phyloP scores from a whole-genome alignment of 1,140 invertebrate species.

The Vanessa atalanta region DNA sequence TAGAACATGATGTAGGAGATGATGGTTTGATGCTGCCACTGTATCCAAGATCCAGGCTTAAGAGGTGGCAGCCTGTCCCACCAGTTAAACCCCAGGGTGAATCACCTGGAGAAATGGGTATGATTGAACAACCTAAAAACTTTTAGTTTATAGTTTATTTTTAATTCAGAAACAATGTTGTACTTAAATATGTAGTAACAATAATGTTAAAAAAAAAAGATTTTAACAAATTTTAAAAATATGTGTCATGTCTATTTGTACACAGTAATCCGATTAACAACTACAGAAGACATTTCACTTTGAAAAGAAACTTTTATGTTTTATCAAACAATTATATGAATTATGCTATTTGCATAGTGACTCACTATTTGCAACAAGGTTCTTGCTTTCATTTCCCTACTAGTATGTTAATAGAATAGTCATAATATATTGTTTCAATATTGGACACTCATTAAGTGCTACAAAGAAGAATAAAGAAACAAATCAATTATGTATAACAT shows the following conservation, averaged over 20 bases:
- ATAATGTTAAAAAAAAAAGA: too few species aligned
- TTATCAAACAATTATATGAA: neutral
- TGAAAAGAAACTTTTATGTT: too few species aligned
- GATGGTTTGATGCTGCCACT: conserved; percentile 59
- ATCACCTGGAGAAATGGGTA: conserved; percentile 92
- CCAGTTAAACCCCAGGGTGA: conserved; percentile 85
- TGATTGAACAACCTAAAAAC: conserved; percentile 14
- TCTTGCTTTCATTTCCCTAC: conserved; percentile 17
- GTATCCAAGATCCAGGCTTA: conserved; percentile 81
- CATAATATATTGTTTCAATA: conserved; percentile 8
- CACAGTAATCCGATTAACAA: too few species aligned
- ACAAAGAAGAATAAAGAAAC: neutral
- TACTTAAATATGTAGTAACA: too few species aligned
- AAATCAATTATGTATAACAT: conserved; percentile 1
- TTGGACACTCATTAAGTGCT: neutral
- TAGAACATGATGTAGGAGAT: conserved; percentile 62
- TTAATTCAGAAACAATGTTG: too few species aligned
- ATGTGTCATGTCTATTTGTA: too few species aligned
- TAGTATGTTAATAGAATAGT: conserved; percentile 3
- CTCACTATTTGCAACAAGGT: conserved; percentile 14
- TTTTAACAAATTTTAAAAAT: too few species aligned
- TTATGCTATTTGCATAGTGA: conserved; percentile 1
- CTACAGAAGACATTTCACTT: too few species aligned
- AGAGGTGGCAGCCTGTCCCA: conserved; percentile 87
- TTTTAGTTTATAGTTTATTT: neutral